Base-by-base conservation (phyloP, 2,113 vertebrate species). In the Copsychus sechellarum region DNA sequence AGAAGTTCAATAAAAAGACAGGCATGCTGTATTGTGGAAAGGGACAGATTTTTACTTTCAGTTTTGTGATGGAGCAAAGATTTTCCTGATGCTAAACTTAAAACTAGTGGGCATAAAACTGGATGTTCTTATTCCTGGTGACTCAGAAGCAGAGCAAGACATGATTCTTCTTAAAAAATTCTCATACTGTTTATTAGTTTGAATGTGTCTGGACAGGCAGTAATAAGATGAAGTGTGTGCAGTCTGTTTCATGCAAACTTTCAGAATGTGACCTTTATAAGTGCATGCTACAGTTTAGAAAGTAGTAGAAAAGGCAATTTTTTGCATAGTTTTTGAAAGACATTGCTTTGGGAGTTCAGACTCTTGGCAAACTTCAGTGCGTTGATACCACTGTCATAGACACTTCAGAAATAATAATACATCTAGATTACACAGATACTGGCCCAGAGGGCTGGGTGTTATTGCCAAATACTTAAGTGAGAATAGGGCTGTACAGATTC, bases 321-420 rank as follows among this genome's bases (percentile, higher is more conserved):
- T 93, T 84, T 21, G 5, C 60, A 28, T 21, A 70, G 33, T 45
- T 84, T 92, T 89, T 72, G 54, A 88, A 94, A 90, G 54, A 24
- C 23, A 54, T 82, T 58, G 40, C 54, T 94, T 90, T 79, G 81
- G 51, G 86, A 92, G 11, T 58, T 93, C 24, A 73, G 50, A 72
- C 69, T 80, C 84, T 85, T 92, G 90, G 73, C 81, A 96, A 58
- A 72, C 19, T 69, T 65, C 33, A 51, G 25, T 70, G 58, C 0
- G 0, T 62, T 88, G 66, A 73, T 73, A 82, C 38, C 42, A 54
- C 34, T 73, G 58, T 58, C 83, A 76, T 1, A 92, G 78, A 79
- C 45, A 70, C 14, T 92, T 94, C 81, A 88, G 84, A 95, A 92
- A 79, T 61, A 72, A 91, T 92, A 93, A 84, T 91, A 69, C 42